Conservation (phyloP, 2,113 vertebrate genomes). For the Indri indri region DNA sequence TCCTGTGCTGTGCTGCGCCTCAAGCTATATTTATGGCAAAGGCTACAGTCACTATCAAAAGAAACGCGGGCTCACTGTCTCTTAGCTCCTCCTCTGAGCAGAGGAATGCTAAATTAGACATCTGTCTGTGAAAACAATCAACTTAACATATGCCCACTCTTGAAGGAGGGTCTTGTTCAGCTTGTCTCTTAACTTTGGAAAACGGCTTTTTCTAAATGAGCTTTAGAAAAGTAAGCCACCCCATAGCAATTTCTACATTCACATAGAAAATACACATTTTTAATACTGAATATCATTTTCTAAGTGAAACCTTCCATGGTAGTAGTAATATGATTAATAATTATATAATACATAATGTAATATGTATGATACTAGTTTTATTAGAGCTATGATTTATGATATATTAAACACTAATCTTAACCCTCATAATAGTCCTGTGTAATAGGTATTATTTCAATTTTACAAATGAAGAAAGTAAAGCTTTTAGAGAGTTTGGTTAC, state of each 20-base stretch:
- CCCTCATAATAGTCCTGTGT: neutral
- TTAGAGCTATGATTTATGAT: neutral
- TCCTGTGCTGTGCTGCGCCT: neutral
- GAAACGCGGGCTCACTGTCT: slow-evolving; percentile 42
- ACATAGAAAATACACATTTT: neutral
- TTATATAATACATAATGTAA: neutral
- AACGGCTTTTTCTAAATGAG: slow-evolving; percentile 19
- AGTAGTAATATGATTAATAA: neutral
- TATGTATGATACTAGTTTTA: slow-evolving; percentile 15
- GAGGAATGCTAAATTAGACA: slow-evolving; percentile 43
- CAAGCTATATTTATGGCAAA: slow-evolving; percentile 58
- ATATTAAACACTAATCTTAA: neutral
- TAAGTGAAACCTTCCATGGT: neutral
- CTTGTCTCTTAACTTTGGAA: neutral
- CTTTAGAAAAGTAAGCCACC: neutral
- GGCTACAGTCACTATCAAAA: slow-evolving; percentile 43
- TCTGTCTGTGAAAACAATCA: slow-evolving; percentile 20
- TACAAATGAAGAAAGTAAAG: slow-evolving; percentile 14
- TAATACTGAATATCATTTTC: neutral
- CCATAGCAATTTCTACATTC: neutral
- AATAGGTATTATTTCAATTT: slow-evolving; percentile 21
- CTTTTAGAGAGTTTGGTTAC: neutral
- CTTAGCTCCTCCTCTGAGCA: slow-evolving; percentile 29
- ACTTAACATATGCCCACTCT: neutral
- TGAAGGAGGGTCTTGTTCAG: neutral